Conservation (phyloP, 1,140 invertebrate species). For the Rhagoletis zephyria region DNA sequence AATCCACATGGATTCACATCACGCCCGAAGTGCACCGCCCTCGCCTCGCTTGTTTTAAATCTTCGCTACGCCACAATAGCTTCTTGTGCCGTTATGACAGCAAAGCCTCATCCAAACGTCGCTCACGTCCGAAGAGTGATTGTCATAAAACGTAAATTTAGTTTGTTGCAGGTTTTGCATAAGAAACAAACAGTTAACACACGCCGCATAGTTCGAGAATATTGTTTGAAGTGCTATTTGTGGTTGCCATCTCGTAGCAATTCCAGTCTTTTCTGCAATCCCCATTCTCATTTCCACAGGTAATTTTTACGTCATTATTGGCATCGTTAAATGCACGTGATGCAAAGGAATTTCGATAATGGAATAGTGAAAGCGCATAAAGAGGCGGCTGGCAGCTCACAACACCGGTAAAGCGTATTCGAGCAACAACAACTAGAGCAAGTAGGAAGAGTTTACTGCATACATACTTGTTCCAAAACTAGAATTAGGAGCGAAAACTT, state of each 20-base stretch:
- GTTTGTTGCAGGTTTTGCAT: slow-evolving; percentile 60
- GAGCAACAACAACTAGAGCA: too few species aligned
- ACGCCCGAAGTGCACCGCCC: background rate
- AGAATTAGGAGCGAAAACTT: too few species aligned
- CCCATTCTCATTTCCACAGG: background rate
- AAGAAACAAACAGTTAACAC: slow-evolving; percentile 28
- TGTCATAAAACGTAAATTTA: slow-evolving; percentile 71
- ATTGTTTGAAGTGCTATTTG: background rate
- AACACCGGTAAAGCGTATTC: too few species aligned
- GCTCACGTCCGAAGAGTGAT: slow-evolving; percentile 64
- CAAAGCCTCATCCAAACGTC: background rate
- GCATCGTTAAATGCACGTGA: background rate
- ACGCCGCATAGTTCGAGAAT: background rate
- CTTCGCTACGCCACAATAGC: background rate
- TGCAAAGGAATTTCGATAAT: background rate
- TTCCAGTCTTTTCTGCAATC: background rate
- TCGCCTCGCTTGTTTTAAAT: background rate
- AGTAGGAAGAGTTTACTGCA: too few species aligned
- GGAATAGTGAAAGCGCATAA: too few species aligned
- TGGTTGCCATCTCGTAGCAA: background rate
- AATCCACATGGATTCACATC: background rate
- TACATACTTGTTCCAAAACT: too few species aligned
- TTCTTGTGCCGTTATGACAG: background rate
- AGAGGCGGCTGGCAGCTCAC: too few species aligned
- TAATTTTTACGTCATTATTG: background rate